Evolutionary conservation across 2,113 vertebrate genomes (phyloP), one percentile per base, ranked within the genome.

Genomic region (Cephalopterus ornatus): DNA sequence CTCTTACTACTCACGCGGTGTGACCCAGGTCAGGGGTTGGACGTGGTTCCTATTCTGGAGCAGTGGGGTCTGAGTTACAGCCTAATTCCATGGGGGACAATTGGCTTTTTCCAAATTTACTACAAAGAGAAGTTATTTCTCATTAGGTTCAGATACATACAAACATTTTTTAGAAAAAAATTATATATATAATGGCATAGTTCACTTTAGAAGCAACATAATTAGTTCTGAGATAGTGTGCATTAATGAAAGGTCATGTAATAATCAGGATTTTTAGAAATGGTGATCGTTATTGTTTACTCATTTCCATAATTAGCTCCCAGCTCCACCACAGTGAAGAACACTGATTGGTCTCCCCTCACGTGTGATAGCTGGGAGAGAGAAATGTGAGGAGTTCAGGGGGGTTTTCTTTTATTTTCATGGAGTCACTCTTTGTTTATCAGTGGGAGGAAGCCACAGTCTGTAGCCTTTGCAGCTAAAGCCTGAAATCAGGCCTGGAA

Each of bases 221-320:
- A 77, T 91, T 80, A 81, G 83, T 71, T 95, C 68, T 86, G 33
- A 58, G 68, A 39, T 71, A 50, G 53, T 18, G 15, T 6, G 11
- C 76, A 5, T 56, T 78, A 30, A 58, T 46, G 41, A 86, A 59
- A 86, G 88, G 73, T 89, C 92, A 49, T 42, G 56, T 59, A 52
- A 91, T 71, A 90, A 96, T 86, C 67, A 88, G n/a, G 55, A 37
- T 81, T 90, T 95, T 89, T 86, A 83, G 72, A 70, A 92, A 56
- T 19, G 30, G 2, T 71, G 53, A 55, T 84, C 47, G 4, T 84
- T 89, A 67, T 46, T 95, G 78, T 93, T 88, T 89, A 55, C 71
- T 95, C 70, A 79, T 91, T 95, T 75, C 52, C 77, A 67, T 88
- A 90, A 92, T 81, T 86, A 47, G 17, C 83, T 88, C 41, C 16